Conservation (phyloP, 2,113 vertebrate species). For the Dasyornis broadbenti region DNA sequence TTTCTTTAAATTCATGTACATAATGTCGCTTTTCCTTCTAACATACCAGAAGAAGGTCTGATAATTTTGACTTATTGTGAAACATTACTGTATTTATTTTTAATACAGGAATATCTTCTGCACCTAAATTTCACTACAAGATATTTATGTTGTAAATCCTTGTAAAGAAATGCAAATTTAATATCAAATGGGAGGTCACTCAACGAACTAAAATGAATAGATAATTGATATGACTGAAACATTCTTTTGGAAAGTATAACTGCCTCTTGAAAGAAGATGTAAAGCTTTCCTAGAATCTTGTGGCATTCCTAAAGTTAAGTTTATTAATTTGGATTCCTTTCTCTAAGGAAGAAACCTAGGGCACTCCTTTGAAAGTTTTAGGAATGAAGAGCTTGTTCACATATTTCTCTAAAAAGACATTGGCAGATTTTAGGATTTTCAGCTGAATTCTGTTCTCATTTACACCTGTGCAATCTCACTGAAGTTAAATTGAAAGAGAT, state of each 20-base stretch:
- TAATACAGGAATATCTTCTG: not conserved
- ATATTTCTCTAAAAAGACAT: not conserved
- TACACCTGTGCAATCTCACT: not conserved
- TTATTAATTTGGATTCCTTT: not conserved
- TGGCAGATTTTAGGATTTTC: not conserved
- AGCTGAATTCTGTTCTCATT: not conserved
- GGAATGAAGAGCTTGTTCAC: not conserved
- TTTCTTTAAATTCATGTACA: slow-evolving; percentile 64
- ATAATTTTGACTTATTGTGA: slow-evolving; percentile 62
- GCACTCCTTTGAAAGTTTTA: not conserved
- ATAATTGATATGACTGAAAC: not conserved
- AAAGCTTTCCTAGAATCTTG: not conserved
- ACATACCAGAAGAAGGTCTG: slow-evolving; percentile 37
- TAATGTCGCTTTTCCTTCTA: slow-evolving; percentile 50
- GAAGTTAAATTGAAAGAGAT: not conserved
- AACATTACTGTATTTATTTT: slow-evolving; percentile 40
- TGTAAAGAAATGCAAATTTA: not conserved
- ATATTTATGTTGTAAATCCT: not conserved
- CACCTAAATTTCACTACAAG: not conserved
- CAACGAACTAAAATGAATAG: not conserved
- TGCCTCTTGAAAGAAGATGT: not conserved
- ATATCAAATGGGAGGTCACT: not conserved
- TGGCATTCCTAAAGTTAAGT: not conserved
- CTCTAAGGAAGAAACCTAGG: not conserved
- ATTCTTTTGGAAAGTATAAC: not conserved